phyloP scores from a whole-genome alignment of 2,113 vertebrate species.

The Galemys pyrenaicus region DNA sequence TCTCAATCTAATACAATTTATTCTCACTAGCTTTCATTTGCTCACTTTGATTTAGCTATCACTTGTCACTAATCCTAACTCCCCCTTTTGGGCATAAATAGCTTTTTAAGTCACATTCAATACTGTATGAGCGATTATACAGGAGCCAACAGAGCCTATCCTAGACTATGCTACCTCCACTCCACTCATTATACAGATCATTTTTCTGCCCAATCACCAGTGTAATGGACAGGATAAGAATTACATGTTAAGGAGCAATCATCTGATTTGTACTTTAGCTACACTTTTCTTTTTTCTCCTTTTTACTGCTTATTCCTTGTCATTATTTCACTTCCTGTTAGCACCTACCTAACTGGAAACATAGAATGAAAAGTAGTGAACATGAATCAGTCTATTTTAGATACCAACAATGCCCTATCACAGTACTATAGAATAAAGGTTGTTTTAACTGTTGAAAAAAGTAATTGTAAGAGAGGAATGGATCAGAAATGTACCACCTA shows the following conservation, averaged over 20 bases:
- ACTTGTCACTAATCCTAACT: not conserved
- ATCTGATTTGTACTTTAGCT: not conserved
- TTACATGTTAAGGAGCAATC: not conserved
- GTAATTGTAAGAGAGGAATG: not conserved
- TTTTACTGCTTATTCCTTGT: not conserved
- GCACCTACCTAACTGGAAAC: not conserved
- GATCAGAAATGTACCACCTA: not conserved
- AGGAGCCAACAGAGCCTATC: not conserved
- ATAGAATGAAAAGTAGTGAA: not conserved
- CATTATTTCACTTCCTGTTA: constrained; percentile 29
- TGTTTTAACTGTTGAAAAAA: not conserved
- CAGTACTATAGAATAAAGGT: not conserved
- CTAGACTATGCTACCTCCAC: not conserved
- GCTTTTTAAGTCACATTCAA: not conserved
- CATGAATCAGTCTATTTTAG: constrained; percentile 1
- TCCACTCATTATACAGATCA: too few species aligned
- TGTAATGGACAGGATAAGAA: not conserved
- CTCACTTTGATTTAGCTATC: not conserved
- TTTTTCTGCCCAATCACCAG: not conserved
- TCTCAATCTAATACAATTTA: not conserved
- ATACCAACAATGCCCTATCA: not conserved
- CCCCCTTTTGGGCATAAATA: too few species aligned
- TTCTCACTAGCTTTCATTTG: not conserved
- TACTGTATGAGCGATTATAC: too few species aligned
- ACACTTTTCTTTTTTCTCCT: not conserved